Evolutionary conservation across 2,888 invertebrate genomes (phyloP), one percentile per base, ranked within the genome.

Genomic region (Leistus spinibarbis): DNA sequence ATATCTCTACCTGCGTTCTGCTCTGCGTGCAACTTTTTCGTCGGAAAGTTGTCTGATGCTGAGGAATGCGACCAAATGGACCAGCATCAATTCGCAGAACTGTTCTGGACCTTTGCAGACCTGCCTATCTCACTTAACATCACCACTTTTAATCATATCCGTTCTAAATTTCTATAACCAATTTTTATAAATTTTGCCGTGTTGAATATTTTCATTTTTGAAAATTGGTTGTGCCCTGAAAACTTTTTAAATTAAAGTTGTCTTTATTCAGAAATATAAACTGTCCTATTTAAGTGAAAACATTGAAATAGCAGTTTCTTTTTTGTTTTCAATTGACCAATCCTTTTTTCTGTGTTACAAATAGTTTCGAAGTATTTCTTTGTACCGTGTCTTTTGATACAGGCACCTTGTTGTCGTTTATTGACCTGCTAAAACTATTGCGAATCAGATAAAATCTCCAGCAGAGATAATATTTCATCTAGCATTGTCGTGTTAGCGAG

Each of bases 41-140:
- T 19, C 60, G 10, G 7, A 20, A 20, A 9, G 17, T n/a, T n/a
- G n/a, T n/a, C n/a, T n/a, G n/a, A 9, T 16, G 56, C 56, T 13
- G 57, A 19, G 60, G 60, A 60, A 60, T 60, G 60, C 17, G 22
- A 16, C 60, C 60, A 22, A 60, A 40, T 40, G 40, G 40, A 1
- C 40, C 20, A 60, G 60, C 17, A 60, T 60, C 22, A 60, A 19
- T 60, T 60, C 60, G 60, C 60, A 22, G 60, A 60, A 60, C 60
- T 22, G 22, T n/a, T n/a, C n/a, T n/a, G n/a, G 57, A 19, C 57
- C 57, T 57, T 20, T 54, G 54, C 5, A n/a, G n/a, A n/a, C n/a
- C 0, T 9, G 9, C 27, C 27, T 7, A 9, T 7, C 27, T 27
- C 27, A 13, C 40, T 13, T 10, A 4, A 13, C 7, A 13, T 7